Evolutionary conservation across 2,113 vertebrate genomes (phyloP), one percentile per base, ranked within the genome.

Genomic region (Apeltes quadracus): DNA sequence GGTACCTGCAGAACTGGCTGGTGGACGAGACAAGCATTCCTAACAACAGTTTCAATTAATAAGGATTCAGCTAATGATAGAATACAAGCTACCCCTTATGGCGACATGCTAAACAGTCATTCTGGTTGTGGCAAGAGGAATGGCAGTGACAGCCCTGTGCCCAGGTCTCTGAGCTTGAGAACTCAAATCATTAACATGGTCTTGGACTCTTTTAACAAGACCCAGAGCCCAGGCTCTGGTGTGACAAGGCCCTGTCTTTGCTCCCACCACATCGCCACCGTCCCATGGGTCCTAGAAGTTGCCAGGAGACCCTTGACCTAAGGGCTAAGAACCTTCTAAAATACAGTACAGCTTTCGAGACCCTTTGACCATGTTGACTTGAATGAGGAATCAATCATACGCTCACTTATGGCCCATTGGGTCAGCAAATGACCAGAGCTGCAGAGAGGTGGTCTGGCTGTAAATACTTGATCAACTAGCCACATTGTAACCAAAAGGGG

Each of bases 321-420:
- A 65, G 43, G 69, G 71, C 53, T 75, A 7, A 1, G 51, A 38
- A 68, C 79, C 65, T 78, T 64, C 53, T 86, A 78, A 87, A 87
- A 92, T 86, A 83, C 83, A 83, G 84, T 84, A 27, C 34, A 44
- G 67, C 69, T 86, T 72, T 5, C 2, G 77, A 90, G 84, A 85
- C 88, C 81, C 88, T 88, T 87, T 20, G 12, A 77, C 84, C 58
- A 36, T 6, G 34, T 71, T 67, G 72, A 87, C 84, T 76, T 51
- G 57, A 83, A 76, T 79, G 59, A 83, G 85, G 69, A 90, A 90
- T 90, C 87, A 88, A 89, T 89, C 79, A 83, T 61, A 2, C 41
- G n/a, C 80, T 83, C 29, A 27, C 82, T 78, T 83, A 69, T 73
- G 75, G 78, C 46, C 74, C 13, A n/a, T 68, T 75, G 69, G 57